Percentiles rank a stretch among this genome's conserved stretches.
Conservation (phyloP, 2,797 vertebrate genomes). For the Distichodus sexfasciatus region DNA sequence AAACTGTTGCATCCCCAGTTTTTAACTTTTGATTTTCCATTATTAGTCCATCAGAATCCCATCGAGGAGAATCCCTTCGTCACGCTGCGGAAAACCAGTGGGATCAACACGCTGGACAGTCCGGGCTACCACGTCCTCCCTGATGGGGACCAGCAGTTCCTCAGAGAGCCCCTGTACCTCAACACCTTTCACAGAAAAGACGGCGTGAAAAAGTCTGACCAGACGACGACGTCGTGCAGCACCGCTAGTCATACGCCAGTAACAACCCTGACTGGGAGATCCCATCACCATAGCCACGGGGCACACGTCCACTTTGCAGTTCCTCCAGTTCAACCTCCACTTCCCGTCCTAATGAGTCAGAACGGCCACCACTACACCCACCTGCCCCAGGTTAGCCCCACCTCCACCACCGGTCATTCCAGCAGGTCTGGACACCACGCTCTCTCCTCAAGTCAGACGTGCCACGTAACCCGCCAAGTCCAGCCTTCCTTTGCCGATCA, state of each 20-base stretch:
- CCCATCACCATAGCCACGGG: conserved; percentile 57
- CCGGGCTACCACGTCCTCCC: conserved; percentile 87
- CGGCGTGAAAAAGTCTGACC: conserved; percentile 72
- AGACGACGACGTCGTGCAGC: conserved; percentile 51
- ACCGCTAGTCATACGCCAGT: conserved; percentile 54
- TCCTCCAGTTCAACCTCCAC: conserved; percentile 56
- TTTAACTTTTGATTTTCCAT: not conserved
- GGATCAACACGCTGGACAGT: conserved; percentile 91
- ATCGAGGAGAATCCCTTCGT: conserved; percentile 98
- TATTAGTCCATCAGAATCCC: conserved; percentile 87
- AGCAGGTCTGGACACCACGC: conserved; percentile 56
- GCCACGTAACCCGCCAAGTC: conserved; percentile 53
- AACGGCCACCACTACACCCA: conserved; percentile 64
- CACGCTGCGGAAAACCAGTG: conserved; percentile 86
- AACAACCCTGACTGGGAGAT: conserved; percentile 66
- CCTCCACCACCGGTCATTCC: conserved; percentile 64
- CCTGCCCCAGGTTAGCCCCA: conserved; percentile 64
- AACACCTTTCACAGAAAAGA: conserved; percentile 87
- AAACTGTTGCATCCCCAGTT: not conserved
- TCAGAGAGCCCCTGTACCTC: conserved; percentile 94
- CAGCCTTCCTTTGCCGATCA: conserved; percentile 37
- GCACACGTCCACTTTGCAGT: conserved; percentile 65
- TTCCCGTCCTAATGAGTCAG: conserved; percentile 44
- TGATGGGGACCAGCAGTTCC: conserved; percentile 88
- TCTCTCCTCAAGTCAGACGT: conserved; percentile 35